A percentile compares a stretch with the other conserved stretches of the same genome.
phyloP scores from a whole-genome alignment of 1,140 invertebrate species.

The Drosophila hydei region DNA sequence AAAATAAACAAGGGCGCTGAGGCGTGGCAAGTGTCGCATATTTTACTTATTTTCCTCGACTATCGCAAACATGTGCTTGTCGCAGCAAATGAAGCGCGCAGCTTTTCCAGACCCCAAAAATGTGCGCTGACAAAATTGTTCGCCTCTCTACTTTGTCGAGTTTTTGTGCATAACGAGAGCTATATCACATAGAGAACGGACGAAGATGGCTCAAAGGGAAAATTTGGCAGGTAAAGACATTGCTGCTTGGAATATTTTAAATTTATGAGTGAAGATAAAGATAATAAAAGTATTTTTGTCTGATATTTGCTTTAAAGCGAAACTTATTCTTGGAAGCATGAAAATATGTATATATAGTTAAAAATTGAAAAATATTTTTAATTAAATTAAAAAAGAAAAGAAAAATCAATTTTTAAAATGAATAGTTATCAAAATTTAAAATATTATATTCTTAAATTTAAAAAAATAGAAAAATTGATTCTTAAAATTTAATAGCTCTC shows the following conservation, averaged over 20 bases:
- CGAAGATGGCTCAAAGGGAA: too few relatives aligned
- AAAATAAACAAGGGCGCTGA: slow-evolving; percentile 22
- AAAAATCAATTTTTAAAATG: too few relatives aligned
- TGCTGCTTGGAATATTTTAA: slow-evolving; percentile 15
- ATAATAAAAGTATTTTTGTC: not conserved
- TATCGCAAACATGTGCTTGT: slow-evolving; percentile 22
- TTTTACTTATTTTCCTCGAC: slow-evolving; percentile 10
- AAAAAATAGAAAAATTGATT: too few relatives aligned
- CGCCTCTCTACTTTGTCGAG: slow-evolving; percentile 21
- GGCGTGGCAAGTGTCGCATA: slow-evolving; percentile 17
- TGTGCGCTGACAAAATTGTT: slow-evolving; percentile 30
- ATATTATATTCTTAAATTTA: too few relatives aligned
- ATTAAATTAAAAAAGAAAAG: too few relatives aligned
- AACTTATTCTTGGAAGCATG: too few relatives aligned
- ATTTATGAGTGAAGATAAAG: slow-evolving; percentile 18
- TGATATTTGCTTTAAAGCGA: too few relatives aligned
- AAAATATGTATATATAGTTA: too few relatives aligned
- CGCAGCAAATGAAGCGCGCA: slow-evolving; percentile 44
- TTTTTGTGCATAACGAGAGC: not conserved
- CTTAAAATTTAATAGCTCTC: too few relatives aligned
- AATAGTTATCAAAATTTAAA: too few relatives aligned
- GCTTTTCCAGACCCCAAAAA: slow-evolving; percentile 13
- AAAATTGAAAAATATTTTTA: too few relatives aligned
- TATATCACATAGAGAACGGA: not conserved
- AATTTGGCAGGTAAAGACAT: not conserved